A percentile compares a stretch with the other conserved stretches of the same genome.
These are phyloP conservation scores for Xenopus borealis DNA, from an alignment of 2,113 vertebrate genomes.

Conservation along the genomic window DNA sequence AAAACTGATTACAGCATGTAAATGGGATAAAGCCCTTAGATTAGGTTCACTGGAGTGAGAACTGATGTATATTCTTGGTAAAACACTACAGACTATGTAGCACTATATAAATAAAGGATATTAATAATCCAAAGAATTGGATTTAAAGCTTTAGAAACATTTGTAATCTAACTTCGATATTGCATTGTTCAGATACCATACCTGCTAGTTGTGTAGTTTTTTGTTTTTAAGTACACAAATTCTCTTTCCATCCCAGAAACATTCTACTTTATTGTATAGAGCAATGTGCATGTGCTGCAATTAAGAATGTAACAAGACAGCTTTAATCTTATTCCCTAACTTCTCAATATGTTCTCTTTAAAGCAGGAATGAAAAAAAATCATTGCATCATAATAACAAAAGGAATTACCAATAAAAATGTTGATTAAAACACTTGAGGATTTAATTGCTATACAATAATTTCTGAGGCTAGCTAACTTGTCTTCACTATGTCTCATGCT, in stretches of 20 bases:
- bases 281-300: constrained; percentile 34
- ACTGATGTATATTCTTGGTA: no score
- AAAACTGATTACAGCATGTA: no score
- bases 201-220: no score
- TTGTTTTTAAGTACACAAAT: neutral
- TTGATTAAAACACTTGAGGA: constrained; percentile 46
- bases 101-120: no score
- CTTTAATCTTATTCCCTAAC: constrained; percentile 35
- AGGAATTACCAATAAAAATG: constrained; percentile 47
- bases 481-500: constrained; percentile 28
- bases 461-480: constrained; percentile 40
- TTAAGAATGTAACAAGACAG: constrained; percentile 35
- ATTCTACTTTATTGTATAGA: constrained; percentile 26
- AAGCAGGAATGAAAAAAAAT: constrained; percentile 30
- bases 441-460: constrained; percentile 36
- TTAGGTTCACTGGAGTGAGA: no score
- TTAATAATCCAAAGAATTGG: no score
- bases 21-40: no score
- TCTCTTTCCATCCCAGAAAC: neutral
- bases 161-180: no score
- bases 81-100: no score
- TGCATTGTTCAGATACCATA: no score
- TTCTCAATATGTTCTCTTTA: constrained; percentile 45
- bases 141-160: no score
- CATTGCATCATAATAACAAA: constrained; percentile 44